Base-by-base conservation (phyloP, 1,140 invertebrate genomes). In the Papilio dardanus region DNA sequence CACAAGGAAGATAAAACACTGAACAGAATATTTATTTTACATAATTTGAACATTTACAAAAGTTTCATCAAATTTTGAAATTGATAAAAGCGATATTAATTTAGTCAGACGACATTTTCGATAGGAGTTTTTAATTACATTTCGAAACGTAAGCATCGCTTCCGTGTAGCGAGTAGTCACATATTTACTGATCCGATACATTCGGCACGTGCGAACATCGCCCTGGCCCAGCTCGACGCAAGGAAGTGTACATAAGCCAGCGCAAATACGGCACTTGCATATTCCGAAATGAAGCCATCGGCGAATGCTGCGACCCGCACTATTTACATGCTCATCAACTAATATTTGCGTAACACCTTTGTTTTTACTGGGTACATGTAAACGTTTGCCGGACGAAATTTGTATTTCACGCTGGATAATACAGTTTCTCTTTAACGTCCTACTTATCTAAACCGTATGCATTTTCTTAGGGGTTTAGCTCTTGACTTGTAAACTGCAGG, bases 181-280 rank as follows among this genome's bases (percentile, higher is more conserved):
- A 65, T 65, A n/a, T 31, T 30, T 30, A 31, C 30, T 65, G n/a
- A 68, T 19, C 33, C 16, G 14, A 31, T 33, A 37, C 19, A 24
- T 4, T 19, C 19, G 19, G n/a, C 66, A 68, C 66, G 19, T 37
- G n/a, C 66, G 66, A 19, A 35, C 33, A 40, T 19, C 66, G 19
- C 33, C n/a, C 66, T 12, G 16, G 8, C 50, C 0, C 21, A 54
- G 42, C 50, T 24, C 19, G 21, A n/a, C 7, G 14, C 66, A 35
- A 21, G 30, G 33, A 68, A 68, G 31, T 68, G 31, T 35, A 68
- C 66, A 68, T 40, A 37, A 7, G 37, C 66, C 66, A 68, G 21
- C 7, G 31, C 66, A 68, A 68, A 68, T 37, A 68, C 66, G 33
- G 37, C 66, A 35, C 66, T 10, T 68, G n/a, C 66, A 68, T 68